Evolutionary conservation across 2,113 vertebrate species (phyloP).

Genomic region (Hemiprocne comata): DNA sequence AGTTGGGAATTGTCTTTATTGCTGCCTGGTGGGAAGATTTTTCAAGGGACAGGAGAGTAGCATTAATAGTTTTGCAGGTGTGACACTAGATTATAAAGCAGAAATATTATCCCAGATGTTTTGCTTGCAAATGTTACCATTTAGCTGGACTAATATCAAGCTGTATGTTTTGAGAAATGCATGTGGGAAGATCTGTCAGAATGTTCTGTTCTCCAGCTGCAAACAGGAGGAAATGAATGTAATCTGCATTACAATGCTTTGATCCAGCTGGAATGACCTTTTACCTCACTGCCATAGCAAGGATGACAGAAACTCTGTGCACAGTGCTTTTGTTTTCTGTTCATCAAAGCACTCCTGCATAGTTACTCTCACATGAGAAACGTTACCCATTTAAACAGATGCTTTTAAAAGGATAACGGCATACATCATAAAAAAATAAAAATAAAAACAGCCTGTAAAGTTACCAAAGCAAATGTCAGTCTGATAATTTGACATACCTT

Average conservation of each 20-base stretch:
- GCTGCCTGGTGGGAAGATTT: not conserved
- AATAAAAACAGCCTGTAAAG: not conserved
- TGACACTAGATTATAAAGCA: not conserved
- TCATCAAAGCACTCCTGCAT: not conserved
- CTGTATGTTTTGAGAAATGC: not conserved
- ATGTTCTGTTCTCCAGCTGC: not conserved
- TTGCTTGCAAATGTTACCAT: not conserved
- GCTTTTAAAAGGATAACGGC: not conserved
- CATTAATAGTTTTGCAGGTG: not conserved
- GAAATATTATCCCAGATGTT: not conserved
- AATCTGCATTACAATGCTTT: slow-evolving; percentile 1
- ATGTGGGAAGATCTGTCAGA: not conserved
- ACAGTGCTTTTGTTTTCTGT: not conserved
- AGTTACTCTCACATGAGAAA: not conserved
- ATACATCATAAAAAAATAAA: not conserved
- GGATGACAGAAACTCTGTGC: not conserved
- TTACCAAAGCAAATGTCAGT: not conserved
- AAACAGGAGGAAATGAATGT: not conserved
- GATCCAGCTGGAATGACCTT: not conserved
- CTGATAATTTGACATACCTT: not conserved
- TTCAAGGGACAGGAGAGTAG: not conserved
- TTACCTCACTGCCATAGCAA: not conserved
- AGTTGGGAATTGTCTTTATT: not conserved
- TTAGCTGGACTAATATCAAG: not conserved
- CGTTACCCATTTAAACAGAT: not conserved